These are phyloP conservation scores for Endomychus coccineus DNA, from an alignment of 2,888 invertebrate species.

Conservation along the genomic window DNA sequence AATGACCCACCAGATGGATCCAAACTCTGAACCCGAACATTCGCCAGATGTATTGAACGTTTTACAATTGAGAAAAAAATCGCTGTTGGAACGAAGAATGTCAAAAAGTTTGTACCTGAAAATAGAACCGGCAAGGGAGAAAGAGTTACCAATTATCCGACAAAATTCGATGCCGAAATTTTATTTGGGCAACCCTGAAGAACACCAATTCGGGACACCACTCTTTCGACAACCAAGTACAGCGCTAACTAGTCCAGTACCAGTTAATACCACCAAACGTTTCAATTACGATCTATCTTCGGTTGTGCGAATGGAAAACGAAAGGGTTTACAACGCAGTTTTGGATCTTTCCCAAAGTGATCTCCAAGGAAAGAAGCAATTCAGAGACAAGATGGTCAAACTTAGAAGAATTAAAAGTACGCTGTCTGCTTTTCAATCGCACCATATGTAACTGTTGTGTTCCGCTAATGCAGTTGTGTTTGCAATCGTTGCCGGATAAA, in stretches of 20 bases:
- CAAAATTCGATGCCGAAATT: slow-evolving; percentile 43
- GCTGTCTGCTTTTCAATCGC: slow-evolving; percentile 13
- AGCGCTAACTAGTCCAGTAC: slow-evolving; percentile 36
- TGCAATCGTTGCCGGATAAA: too few relatives aligned
- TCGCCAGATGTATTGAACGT: too few relatives aligned
- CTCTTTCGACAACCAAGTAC: slow-evolving; percentile 30
- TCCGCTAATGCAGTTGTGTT: too few relatives aligned
- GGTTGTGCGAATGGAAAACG: slow-evolving; percentile 42
- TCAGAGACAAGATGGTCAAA: slow-evolving; percentile 31
- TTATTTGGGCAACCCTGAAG: slow-evolving; percentile 40
- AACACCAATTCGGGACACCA: slow-evolving; percentile 32
- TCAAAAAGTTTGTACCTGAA: slow-evolving; percentile 38
- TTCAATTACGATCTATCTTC: slow-evolving; percentile 39
- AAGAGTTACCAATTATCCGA: slow-evolving; percentile 39
- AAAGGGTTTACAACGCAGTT: slow-evolving; percentile 19
- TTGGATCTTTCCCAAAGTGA: slow-evolving; percentile 18
- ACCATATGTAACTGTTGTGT: slow-evolving; percentile 17
- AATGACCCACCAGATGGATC: too few relatives aligned
- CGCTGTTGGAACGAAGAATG: slow-evolving; percentile 37
- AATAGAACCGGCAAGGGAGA: slow-evolving; percentile 27
- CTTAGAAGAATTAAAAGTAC: slow-evolving; percentile 26
- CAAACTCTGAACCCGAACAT: too few relatives aligned
- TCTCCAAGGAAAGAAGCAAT: slow-evolving; percentile 23
- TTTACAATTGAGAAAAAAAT: slow-evolving; percentile 32
- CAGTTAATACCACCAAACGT: slow-evolving; percentile 26